Evolutionary conservation across 1,140 invertebrate genomes (phyloP), one percentile per base, ranked within the genome.

Genomic region (Drosophila gunungcola): DNA sequence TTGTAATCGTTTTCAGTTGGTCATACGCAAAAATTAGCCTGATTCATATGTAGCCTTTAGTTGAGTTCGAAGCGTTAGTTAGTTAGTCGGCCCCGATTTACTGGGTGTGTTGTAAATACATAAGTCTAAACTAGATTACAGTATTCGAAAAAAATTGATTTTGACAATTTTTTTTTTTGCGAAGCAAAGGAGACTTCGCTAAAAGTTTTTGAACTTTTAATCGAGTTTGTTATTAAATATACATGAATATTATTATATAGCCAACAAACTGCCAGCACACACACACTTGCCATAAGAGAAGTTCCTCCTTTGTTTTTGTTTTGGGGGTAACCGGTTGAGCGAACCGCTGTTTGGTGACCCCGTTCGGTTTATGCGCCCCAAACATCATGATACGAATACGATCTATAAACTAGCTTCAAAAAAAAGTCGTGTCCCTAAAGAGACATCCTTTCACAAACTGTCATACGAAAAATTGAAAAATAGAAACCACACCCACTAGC

Each of bases 261-360:
- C 61, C 61, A 77, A 68, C 12, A 68, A 61, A 77, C 73, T 77
- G 73, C 73, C 73, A 77, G 73, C 73, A 65, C 54, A 75, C 65
- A 69, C 46, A 63, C 61, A 57, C 58, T 45, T 51, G 48, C 51
- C 32, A 49, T 68, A 38, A 21, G 34, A 48, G 12, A 32, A 45
- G 51, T 60, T 48, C 45, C 39, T 39, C 41, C 16, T 38, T 32
- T 11, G n/a, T 36, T 49, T 36, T 45, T 34, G 2, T 42, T 55
- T 58, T 36, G 2, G 21, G n/a, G 62, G 29, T 34, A 51, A 34
- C 48, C 25, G 16, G 21, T 54, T 36, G 7, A 43, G 42, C 16
- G 13, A 43, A 21, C 12, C 16, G 38, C 13, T 27, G 38, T 42
- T 39, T 16, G 36, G n/a, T 56, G 39, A 56, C 54, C 25, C 25